Conservation (phyloP, 2,797 vertebrate species). For the Ctenopoma kingsleyae region DNA sequence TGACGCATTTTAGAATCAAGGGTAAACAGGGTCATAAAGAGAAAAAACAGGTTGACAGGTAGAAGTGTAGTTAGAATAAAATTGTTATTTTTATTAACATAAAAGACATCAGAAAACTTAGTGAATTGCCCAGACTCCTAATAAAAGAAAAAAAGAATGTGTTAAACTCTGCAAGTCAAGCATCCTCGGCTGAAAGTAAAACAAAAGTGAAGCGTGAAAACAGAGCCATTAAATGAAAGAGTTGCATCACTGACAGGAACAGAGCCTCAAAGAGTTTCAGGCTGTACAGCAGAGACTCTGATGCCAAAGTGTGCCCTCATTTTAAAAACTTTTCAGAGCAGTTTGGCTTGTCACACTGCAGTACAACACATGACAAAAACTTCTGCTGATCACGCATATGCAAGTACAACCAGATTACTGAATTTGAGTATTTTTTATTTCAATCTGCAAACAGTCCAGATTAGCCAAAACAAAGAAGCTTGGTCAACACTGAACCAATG, state of each 20-base stretch:
- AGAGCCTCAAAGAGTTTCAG: conserved; percentile 59
- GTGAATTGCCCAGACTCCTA: conserved; percentile 59
- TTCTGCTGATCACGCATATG: conserved; percentile 34
- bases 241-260: conserved; percentile 77
- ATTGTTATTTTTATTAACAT: conserved; percentile 43
- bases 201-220: conserved; percentile 72
- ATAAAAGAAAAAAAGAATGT: conserved; percentile 50
- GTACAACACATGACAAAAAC: conserved; percentile 35
- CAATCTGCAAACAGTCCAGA: background rate
- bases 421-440: conserved; percentile 6
- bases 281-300: conserved; percentile 47
- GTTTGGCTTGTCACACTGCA: conserved; percentile 48
- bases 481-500: conserved; percentile 38
- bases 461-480: conserved; percentile 10
- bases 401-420: conserved; percentile 19
- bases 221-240: conserved; percentile 75
- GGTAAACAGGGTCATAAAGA: background rate
- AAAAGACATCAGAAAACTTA: conserved; percentile 27
- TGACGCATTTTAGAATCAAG: too few species aligned
- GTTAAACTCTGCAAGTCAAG: conserved; percentile 69
- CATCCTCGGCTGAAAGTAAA: conserved; percentile 73
- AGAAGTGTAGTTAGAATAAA: conserved; percentile 48
- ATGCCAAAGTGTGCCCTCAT: conserved; percentile 61
- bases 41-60: conserved; percentile 29
- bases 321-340: conserved; percentile 63